Evolutionary conservation across 2,797 vertebrate genomes (phyloP), one percentile per base, ranked within the genome.

Genomic region (Amphiprion clarkii): DNA sequence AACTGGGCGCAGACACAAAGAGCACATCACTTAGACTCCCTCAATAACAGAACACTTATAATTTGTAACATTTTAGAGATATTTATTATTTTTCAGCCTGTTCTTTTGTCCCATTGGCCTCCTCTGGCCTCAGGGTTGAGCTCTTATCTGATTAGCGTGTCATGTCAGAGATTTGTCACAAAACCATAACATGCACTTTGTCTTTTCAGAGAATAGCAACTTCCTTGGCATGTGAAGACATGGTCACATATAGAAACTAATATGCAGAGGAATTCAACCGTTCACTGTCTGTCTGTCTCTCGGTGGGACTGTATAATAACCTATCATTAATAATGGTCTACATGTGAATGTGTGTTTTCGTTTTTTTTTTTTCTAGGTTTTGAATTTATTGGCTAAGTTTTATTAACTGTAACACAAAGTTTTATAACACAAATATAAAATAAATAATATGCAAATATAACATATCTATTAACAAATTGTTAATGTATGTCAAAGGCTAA

Each of bases 11-110:
- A 90, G 73, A 92, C 93, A 93, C 53, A 89, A 87, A 90, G 85
- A 88, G 88, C 82, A 93, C 92, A 93, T 93, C 92, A 89, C 83
- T 84, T 87, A 79, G 71, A 85, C 90, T 90, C 74, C 69, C 75
- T 84, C 74, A 85, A 93, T 77, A 55, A 87, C 88, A 88, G 74
- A 86, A 80, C 89, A 89, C 88, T 92, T 88, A 90, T 94, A 93
- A 96, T 96, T 95, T 95, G 94, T 94, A 94, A 93, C 82, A 84
- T 91, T 95, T 95, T 93, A 93, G 85, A 91, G 84, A 90, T 92
- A 93, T 95, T 92, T 94, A 88, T 93, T 92, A 84, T 91, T 88
- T 90, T 89, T 92, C 86, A 92, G 91, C 92, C 86, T 88, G 93
- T 87, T 91, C 88, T 90, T 94, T 89, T 93, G 89, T 95, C 94